Evolutionary conservation across 2,113 vertebrate genomes (phyloP), one percentile per base, ranked within the genome.

Genomic region (Gila orcuttii): DNA sequence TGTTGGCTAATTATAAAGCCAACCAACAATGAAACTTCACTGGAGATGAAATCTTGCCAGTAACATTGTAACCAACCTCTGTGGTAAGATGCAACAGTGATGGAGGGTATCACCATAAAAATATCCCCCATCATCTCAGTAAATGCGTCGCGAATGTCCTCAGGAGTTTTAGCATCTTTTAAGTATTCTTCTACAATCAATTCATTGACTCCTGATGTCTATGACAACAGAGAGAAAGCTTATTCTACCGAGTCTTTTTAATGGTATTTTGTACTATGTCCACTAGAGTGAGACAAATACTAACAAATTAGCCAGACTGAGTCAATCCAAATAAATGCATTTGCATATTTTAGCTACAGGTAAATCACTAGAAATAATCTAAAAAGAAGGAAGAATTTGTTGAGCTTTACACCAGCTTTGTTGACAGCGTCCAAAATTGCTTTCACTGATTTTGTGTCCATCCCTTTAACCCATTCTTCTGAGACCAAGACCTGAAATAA

Each of bases 61-160:
- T 10, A 47, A 52, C 42, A 93, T 94, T 68, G 13, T 15, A 31
- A 81, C 39, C 25, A 17, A 97, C 95, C 92, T 90, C 92, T 89
- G 86, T 96, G 95, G 86, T 95, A 95, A 55, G 90, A 90, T 4
- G 96, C 88, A 42, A 90, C 93, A 80, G 6, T 93, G 28, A 97
- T 85, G 1, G 95, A 88, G 3, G 95, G 95, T 2, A 96, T 79
- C 55, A 95, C 90, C 84, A 98, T 87, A 39, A 93, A 57, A 10
- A 81, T 2, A 86, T 98, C 96, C 2, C 92, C 95, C 3, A 96
- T 68, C 39, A 96, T 68, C 23, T 97, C 94, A 28, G 95, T 88
- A 89, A 96, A 96, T 6, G 8, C 12, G 0, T 94, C 92, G 64
- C 92, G 88, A 17, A 97, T 90, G 3, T 91, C 93, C 69, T 93